Evolutionary conservation across 2,888 invertebrate species (phyloP).

Genomic region (Ormyrus pomaceus): DNA sequence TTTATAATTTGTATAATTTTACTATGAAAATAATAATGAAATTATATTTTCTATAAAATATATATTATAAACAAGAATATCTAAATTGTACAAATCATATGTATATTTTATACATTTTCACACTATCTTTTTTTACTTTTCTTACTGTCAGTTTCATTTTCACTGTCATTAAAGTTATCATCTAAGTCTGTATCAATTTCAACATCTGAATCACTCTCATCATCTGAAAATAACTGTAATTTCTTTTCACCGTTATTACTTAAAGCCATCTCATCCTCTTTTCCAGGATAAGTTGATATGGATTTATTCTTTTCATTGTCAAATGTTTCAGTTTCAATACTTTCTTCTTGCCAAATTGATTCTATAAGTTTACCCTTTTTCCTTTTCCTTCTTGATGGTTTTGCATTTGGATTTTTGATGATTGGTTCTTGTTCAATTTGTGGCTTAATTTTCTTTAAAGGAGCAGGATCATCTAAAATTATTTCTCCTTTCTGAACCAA

Average conservation of each 20-base stretch:
- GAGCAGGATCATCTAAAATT: constrained; percentile 52
- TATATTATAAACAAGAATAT: constrained; percentile 39
- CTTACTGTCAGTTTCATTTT: constrained; percentile 25
- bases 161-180: background rate
- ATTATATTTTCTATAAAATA: constrained; percentile 48
- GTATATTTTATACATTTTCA: background rate
- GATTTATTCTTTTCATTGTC: background rate
- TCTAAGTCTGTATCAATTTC: background rate
- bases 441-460: constrained; percentile 50
- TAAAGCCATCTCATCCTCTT: background rate
- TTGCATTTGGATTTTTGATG: constrained; percentile 26
- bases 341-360: constrained; percentile 47
- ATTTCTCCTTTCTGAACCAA: constrained; percentile 70
- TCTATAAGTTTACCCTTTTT: constrained; percentile 27
- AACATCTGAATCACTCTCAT: constrained; percentile 25
- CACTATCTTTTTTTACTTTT: constrained; percentile 9
- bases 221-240: constrained; percentile 52
- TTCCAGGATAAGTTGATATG: background rate
- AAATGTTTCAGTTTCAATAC: constrained; percentile 30
- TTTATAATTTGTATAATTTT: constrained; percentile 6
- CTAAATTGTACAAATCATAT: constrained; percentile 11
- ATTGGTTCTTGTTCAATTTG: background rate
- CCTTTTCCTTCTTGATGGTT: constrained; percentile 45
- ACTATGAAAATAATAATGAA: constrained; percentile 25
- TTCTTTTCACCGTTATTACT: constrained; percentile 15